Base-by-base conservation (phyloP, 1,140 invertebrate genomes). In the Aphaenogaster floridana region DNA sequence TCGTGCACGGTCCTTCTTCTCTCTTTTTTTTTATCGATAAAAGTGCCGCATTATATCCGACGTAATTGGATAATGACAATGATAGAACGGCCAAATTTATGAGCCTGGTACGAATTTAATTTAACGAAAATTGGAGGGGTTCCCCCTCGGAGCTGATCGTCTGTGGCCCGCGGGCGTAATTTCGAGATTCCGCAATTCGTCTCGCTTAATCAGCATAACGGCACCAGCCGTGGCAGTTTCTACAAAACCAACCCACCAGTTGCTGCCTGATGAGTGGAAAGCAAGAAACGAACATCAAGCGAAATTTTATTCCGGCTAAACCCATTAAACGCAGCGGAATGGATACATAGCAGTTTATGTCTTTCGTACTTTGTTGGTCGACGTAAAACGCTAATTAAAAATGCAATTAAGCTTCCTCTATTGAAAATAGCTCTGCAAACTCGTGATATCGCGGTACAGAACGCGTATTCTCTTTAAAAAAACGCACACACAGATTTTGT, bases 61-160 rank as follows among this genome's bases (percentile, higher is more conserved):
- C 21, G 45, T 83, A 85, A 87, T 87, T 87, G 80, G 80, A 87
- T 83, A 87, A 83, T 87, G 68, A 74, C 57, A 72, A 85, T 42
- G 86, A 87, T 83, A 63, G 34, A 64, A 85, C 21, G 13, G 7
- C 17, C 42, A 45, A 83, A 83, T 83, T 83, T 83, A 83, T 72
- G 68, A 74, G 28, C 48, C 42, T 3, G 39, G 54, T n/a, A 48
- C 57, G 52, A 74, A 83, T 83, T 83, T 83, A 83, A 83, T 83
- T 83, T 83, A 61, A 61, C 39, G 68, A 83, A 83, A 74, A 83
- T 83, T 83, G 68, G 2, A 28, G 68, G 42, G 39, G 28, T 39
- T 11, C 8, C 11, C 15, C 28, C 28, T 36, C 6, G 21, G 21
- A 45, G 21, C 21, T 9, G 81, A 77, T 63, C 54, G 69, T 9